Evolutionary conservation across 2,113 vertebrate species (phyloP).

Genomic region (Chionomys nivalis): DNA sequence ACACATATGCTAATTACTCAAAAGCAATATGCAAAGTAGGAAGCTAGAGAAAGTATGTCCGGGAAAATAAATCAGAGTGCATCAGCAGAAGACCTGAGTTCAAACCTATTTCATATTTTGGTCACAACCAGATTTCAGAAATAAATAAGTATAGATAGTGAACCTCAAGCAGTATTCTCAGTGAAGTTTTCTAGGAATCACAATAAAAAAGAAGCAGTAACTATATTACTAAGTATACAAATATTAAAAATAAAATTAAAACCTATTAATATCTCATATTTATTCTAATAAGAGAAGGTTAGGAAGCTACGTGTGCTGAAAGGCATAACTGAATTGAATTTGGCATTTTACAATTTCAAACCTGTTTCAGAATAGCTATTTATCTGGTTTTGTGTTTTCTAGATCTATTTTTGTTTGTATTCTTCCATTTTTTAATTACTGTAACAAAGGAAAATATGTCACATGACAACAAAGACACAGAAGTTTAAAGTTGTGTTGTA

Average conservation of each 20-base stretch:
- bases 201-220: not conserved
- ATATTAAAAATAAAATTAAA: conserved; percentile 29
- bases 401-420: not conserved
- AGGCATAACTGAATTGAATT: not conserved
- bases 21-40: not conserved
- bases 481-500: not conserved
- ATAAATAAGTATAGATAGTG: not conserved
- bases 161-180: not conserved
- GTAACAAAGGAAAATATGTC: not conserved
- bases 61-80: not conserved
- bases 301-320: not conserved
- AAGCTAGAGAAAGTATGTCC: not conserved
- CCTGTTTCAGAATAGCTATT: too few relatives aligned
- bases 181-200: not conserved
- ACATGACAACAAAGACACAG: not conserved
- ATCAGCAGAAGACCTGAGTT: not conserved
- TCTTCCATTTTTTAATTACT: not conserved
- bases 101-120: not conserved
- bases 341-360: not conserved
- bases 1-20: not conserved
- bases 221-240: not conserved
- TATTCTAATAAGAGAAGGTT: not conserved
- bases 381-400: not conserved
- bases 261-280: not conserved
- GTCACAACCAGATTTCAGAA: not conserved